Conservation (phyloP, 2,113 vertebrate genomes). For the Aleadryas rufinucha region DNA sequence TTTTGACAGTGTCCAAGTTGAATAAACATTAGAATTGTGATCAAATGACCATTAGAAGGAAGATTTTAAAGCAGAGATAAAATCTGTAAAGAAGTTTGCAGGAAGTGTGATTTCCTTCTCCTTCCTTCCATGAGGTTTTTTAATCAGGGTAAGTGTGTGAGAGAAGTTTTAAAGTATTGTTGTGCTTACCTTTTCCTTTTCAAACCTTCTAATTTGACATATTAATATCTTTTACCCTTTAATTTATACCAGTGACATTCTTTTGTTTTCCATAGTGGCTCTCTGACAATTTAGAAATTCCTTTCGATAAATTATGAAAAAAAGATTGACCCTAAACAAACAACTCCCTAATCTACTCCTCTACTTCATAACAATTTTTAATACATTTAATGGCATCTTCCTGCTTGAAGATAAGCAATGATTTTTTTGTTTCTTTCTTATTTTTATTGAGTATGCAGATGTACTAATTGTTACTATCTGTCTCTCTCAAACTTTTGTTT, state of each 20-base stretch:
- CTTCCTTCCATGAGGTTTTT: background rate
- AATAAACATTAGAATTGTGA: background rate
- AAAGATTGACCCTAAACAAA: background rate
- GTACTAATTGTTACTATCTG: background rate
- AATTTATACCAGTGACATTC: background rate
- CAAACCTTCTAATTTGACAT: background rate
- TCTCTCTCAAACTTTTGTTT: background rate
- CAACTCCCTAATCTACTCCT: background rate
- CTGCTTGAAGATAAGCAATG: background rate
- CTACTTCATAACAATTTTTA: background rate
- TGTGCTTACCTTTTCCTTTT: background rate
- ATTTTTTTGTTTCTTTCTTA: background rate
- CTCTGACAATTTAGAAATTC: constrained; percentile 40
- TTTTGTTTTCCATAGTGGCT: background rate
- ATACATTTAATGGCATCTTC: background rate
- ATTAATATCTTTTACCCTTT: background rate
- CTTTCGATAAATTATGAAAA: constrained; percentile 38
- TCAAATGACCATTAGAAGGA: background rate
- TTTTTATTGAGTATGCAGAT: background rate
- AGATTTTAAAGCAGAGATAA: background rate
- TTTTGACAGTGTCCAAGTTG: background rate
- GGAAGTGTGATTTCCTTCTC: background rate
- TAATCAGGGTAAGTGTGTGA: background rate
- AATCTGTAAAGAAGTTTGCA: background rate
- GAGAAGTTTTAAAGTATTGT: background rate